Conservation (phyloP, 1,140 invertebrate genomes). For the Procambarus virginalis region DNA sequence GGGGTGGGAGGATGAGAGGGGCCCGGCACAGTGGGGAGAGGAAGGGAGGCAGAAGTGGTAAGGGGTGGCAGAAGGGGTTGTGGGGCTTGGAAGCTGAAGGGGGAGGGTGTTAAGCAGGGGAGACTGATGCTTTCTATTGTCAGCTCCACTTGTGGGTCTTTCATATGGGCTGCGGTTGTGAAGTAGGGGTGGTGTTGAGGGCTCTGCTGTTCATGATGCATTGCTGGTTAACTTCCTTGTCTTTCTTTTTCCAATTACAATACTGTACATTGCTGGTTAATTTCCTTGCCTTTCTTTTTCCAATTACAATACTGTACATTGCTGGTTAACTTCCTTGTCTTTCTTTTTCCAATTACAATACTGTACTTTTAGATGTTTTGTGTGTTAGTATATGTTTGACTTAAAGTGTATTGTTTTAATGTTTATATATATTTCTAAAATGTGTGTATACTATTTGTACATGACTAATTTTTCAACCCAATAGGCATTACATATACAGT, state of each 20-base stretch:
- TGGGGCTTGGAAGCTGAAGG: background rate
- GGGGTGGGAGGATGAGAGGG: slow-evolving; percentile 56
- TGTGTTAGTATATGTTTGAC: too few species aligned
- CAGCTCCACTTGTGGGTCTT: slow-evolving; percentile 69
- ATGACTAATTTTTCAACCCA: too few species aligned
- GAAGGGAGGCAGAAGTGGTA: slow-evolving; percentile 34
- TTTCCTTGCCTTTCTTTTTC: too few species aligned
- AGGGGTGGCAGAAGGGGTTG: slow-evolving; percentile 18
- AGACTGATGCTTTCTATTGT: slow-evolving; percentile 71
- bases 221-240: slow-evolving; percentile 30
- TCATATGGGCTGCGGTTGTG: slow-evolving; percentile 64
- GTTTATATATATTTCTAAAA: too few species aligned
- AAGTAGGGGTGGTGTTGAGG: slow-evolving; percentile 21
- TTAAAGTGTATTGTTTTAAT: too few species aligned
- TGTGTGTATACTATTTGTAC: too few species aligned
- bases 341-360: too few species aligned
- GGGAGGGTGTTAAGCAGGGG: slow-evolving; percentile 66
- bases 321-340: too few species aligned
- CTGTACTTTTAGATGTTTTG: too few species aligned
- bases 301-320: too few species aligned
- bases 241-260: background rate
- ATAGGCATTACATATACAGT: background rate
- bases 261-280: too few species aligned
- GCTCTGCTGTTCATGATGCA: slow-evolving; percentile 29
- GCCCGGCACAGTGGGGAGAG: slow-evolving; percentile 41